A percentile compares a stretch with the other conserved stretches of the same genome.
Evolutionary conservation across 2,888 invertebrate genomes (phyloP).

Genomic region (Synergus gifuensis): DNA sequence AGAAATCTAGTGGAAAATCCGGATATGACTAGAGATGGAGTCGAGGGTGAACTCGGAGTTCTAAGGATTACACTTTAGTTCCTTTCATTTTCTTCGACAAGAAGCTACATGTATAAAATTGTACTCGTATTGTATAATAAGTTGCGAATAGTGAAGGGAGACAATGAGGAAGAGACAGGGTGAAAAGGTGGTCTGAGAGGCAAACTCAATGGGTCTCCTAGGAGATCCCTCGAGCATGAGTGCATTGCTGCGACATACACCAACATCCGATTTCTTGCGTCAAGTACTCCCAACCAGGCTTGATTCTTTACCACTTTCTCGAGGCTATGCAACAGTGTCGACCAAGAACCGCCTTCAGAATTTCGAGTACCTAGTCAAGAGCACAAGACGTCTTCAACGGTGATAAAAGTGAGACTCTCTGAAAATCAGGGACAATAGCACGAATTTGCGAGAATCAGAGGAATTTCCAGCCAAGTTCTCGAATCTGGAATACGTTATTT

Average conservation of each 20-base stretch:
- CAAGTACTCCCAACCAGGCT: slow-evolving; percentile 48
- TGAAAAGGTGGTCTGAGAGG: slow-evolving; percentile 57
- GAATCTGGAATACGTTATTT: neutral
- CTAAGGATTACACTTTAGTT: slow-evolving; percentile 33
- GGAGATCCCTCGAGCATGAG: slow-evolving; percentile 61
- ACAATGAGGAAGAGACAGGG: slow-evolving; percentile 15
- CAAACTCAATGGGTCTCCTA: slow-evolving; percentile 65
- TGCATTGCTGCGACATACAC: slow-evolving; percentile 63
- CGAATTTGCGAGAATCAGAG: slow-evolving; percentile 24
- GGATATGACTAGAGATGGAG: slow-evolving; percentile 24
- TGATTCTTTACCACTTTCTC: slow-evolving; percentile 36
- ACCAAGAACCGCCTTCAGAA: slow-evolving; percentile 32
- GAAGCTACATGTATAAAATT: slow-evolving; percentile 10
- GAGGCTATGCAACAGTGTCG: slow-evolving; percentile 15
- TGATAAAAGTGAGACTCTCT: slow-evolving; percentile 29
- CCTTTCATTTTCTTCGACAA: slow-evolving; percentile 25
- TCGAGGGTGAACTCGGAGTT: slow-evolving; percentile 32
- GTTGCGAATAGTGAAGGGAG: neutral
- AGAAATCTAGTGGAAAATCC: slow-evolving; percentile 39
- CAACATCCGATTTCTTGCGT: slow-evolving; percentile 64
- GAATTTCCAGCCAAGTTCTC: neutral
- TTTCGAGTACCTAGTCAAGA: slow-evolving; percentile 23
- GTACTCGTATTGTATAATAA: slow-evolving; percentile 7
- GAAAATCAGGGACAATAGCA: slow-evolving; percentile 32
- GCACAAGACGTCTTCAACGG: neutral